These are phyloP conservation scores for Drosophila nannoptera DNA, from an alignment of 1,140 invertebrate species.

Conservation along the genomic window DNA sequence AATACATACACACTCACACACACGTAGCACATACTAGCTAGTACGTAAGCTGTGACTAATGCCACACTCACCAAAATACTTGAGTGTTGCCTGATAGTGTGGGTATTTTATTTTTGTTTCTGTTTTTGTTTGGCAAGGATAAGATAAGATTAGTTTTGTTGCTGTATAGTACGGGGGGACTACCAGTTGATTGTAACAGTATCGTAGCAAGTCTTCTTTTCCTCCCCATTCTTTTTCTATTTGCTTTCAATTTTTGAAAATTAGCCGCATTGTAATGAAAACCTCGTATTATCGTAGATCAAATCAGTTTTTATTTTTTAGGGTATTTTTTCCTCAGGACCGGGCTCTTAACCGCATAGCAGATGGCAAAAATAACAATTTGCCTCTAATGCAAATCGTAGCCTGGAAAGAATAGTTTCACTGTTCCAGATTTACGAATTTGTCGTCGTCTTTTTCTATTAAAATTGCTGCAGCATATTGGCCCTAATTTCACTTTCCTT, in stretches of 20 bases:
- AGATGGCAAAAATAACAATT: background rate
- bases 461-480: slow-evolving; percentile 15
- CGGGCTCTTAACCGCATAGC: too few species aligned
- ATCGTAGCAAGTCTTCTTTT: background rate
- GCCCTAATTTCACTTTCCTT: slow-evolving; percentile 38
- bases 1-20: slow-evolving; percentile 12
- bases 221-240: background rate
- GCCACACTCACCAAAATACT: slow-evolving; percentile 19
- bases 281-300: slow-evolving; percentile 2
- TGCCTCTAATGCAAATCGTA: background rate
- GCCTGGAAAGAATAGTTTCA: background rate
- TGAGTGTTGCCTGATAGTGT: slow-evolving; percentile 27
- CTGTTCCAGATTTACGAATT: slow-evolving; percentile 6
- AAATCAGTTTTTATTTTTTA: slow-evolving; percentile 1
- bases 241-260: background rate
- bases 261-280: slow-evolving; percentile 20
- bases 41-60: slow-evolving; percentile 35
- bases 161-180: background rate
- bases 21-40: background rate
- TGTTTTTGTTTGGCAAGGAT: slow-evolving; percentile 53
- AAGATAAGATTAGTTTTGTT: slow-evolving; percentile 63
- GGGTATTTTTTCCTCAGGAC: background rate
- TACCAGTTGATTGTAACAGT: slow-evolving; percentile 12
- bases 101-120: slow-evolving; percentile 40
- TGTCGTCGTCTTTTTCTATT: background rate